phyloP scores from a whole-genome alignment of 2,113 vertebrate species.

The Colinus virginianus region DNA sequence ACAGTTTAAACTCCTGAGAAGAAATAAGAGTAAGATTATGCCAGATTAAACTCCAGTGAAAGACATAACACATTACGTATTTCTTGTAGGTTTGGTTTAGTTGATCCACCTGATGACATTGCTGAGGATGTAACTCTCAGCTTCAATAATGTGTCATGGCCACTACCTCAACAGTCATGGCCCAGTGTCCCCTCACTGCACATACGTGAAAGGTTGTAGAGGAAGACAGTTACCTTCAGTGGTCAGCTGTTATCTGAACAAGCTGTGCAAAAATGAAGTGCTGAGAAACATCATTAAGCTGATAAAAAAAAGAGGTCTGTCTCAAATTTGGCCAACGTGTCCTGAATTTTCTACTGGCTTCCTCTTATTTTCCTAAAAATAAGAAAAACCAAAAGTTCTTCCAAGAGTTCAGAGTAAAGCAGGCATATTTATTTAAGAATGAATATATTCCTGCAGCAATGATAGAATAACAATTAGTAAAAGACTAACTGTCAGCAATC shows the following conservation, averaged over 20 bases:
- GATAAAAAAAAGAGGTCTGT: neutral
- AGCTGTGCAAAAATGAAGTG: neutral
- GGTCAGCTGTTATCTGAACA: neutral
- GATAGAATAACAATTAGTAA: neutral
- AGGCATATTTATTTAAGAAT: neutral
- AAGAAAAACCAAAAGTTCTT: neutral
- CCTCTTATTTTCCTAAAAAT: neutral
- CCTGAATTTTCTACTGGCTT: neutral
- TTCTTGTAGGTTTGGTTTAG: neutral
- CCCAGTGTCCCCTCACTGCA: no score
- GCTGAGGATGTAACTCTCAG: neutral
- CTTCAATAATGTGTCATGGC: fast-evolving
- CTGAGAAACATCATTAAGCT: neutral
- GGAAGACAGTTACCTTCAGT: neutral
- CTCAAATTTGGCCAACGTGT: fast-evolving
- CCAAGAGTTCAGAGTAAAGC: neutral
- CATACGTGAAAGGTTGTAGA: fast-evolving
- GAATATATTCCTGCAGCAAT: neutral
- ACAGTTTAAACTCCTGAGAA: neutral
- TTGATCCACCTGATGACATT: neutral
- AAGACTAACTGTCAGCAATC: neutral
- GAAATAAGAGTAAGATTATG: neutral
- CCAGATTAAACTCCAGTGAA: neutral
- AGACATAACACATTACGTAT: neutral
- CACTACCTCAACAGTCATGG: fast-evolving